Evolutionary conservation across 2,113 vertebrate species (phyloP).

Genomic region (Anarhynchus alexandrinus): DNA sequence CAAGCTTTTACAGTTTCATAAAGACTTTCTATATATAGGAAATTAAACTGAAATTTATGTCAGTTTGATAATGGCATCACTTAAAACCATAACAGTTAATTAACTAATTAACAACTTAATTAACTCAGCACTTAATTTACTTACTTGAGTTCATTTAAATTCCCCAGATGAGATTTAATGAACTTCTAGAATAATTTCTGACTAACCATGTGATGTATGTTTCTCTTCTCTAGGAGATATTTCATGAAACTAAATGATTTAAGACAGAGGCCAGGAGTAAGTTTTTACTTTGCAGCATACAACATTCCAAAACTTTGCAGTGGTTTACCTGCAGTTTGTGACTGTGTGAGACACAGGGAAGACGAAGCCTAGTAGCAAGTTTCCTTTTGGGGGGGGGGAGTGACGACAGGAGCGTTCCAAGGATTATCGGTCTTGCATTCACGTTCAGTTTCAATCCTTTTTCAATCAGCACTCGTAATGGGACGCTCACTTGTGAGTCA

Average conservation of each 20-base stretch:
- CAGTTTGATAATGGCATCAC: conserved; percentile 78
- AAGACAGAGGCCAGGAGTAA: conserved; percentile 7
- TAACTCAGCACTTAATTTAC: conserved; percentile 84
- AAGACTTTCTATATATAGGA: conserved; percentile 68
- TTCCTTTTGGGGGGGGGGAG: neutral
- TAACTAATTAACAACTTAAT: conserved; percentile 88
- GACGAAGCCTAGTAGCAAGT: neutral
- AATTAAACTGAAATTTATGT: conserved; percentile 80
- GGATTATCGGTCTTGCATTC: neutral
- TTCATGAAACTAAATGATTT: conserved; percentile 71
- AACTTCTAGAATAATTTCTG: conserved; percentile 76
- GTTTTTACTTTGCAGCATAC: neutral
- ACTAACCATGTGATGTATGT: conserved; percentile 70
- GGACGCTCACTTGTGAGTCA: no score
- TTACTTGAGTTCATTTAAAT: conserved; percentile 81
- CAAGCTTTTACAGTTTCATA: conserved; percentile 74
- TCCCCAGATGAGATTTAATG: conserved; percentile 79
- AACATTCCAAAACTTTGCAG: neutral
- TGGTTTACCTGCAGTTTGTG: neutral
- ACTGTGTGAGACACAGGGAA: accelerated
- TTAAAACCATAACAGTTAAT: conserved; percentile 82
- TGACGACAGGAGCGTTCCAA: no score
- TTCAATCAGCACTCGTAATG: accelerated
- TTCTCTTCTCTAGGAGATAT: conserved; percentile 54
- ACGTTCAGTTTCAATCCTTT: neutral